Conservation (phyloP, 2,113 vertebrate genomes). For the Ageneiosus marmoratus region DNA sequence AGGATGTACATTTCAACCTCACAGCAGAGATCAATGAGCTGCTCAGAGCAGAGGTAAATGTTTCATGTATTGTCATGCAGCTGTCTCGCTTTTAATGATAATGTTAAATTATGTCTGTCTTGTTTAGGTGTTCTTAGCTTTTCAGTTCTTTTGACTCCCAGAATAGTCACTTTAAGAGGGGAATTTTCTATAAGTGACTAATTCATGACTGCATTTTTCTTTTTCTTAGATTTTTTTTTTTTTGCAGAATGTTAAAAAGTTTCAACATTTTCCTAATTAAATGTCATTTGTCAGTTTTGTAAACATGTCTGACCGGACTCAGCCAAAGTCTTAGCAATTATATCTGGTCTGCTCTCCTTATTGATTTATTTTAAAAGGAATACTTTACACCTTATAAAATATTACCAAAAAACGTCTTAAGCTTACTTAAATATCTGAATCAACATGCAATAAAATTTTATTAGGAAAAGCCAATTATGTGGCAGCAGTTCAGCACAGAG, state of each 20-base stretch:
- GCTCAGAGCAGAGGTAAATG: conserved; percentile 1
- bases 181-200: not conserved
- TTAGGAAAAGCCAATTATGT: too few species aligned
- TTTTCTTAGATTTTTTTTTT: not conserved
- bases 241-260: not conserved
- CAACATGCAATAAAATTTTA: too few species aligned
- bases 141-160: not conserved
- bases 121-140: not conserved
- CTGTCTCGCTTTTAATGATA: not conserved
- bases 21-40: conserved; percentile 1
- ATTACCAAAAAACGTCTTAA: not conserved
- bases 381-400: not conserved
- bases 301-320: not conserved
- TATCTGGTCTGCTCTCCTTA: not conserved
- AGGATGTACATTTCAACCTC: not conserved
- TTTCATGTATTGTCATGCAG: not conserved
- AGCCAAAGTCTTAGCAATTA: not conserved
- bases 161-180: not conserved
- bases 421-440: not conserved
- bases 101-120: conserved; percentile 8
- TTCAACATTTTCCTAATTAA: not conserved
- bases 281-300: not conserved
- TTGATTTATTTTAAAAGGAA: not conserved
- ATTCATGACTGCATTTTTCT: not conserved
- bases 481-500: too few species aligned